phyloP scores from a whole-genome alignment of 1,140 invertebrate species.

The Latrodectus geometricus region DNA sequence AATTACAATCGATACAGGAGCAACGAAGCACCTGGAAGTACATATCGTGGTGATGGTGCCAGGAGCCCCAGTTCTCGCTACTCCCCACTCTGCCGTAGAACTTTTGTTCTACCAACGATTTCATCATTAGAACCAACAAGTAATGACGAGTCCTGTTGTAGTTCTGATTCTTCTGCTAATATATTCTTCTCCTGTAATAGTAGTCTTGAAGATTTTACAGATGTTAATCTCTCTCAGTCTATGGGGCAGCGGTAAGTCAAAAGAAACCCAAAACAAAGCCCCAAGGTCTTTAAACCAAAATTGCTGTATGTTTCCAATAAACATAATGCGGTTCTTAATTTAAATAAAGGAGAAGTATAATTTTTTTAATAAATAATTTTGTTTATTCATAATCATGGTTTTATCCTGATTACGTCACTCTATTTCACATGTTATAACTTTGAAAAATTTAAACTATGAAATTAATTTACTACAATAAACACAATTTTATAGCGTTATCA shows the following conservation, averaged over 20 bases:
- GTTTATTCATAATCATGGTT: no score
- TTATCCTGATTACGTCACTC: no score
- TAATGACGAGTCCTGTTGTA: constrained; percentile 58
- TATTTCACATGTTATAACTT: no score
- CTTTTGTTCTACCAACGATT: constrained; percentile 40
- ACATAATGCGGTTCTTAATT: background rate
- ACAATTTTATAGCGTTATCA: no score
- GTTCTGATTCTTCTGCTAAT: constrained; percentile 60
- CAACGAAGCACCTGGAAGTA: constrained; percentile 26
- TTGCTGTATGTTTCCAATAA: background rate
- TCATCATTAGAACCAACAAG: constrained; percentile 57
- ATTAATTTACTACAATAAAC: no score
- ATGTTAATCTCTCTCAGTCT: constrained; percentile 7
- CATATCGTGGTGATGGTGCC: constrained; percentile 30
- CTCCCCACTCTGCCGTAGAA: constrained; percentile 56
- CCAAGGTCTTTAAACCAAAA: background rate
- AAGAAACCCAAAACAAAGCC: background rate
- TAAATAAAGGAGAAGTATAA: no score
- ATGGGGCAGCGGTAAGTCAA: constrained; percentile 31
- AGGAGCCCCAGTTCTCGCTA: constrained; percentile 56
- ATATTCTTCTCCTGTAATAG: constrained; percentile 56
- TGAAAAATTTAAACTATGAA: no score
- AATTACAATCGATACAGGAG: constrained; percentile 61
- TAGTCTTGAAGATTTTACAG: constrained; percentile 53
- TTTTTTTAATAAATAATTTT: no score